Conservation (phyloP, 2,113 vertebrate species). For the Pao palembangensis region DNA sequence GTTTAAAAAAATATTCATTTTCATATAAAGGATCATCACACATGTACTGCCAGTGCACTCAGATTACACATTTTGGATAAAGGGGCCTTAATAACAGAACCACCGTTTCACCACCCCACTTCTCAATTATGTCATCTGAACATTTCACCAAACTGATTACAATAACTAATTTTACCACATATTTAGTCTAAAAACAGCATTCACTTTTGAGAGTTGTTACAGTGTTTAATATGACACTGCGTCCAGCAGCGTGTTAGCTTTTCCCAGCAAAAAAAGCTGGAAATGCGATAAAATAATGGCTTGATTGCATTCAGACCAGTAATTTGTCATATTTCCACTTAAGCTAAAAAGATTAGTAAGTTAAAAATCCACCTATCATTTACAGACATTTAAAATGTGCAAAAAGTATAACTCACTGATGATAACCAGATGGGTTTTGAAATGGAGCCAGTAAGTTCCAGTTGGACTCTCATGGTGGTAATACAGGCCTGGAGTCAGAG, state of each 20-base stretch:
- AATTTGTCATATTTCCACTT: not conserved
- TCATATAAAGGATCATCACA: conserved; percentile 31
- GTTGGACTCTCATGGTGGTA: too few species aligned
- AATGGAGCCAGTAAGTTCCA: too few species aligned
- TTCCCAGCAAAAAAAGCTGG: not conserved
- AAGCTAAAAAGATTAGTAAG: not conserved
- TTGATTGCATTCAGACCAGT: too few species aligned
- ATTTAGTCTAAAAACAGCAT: conserved; percentile 3
- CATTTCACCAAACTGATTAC: conserved; percentile 28
- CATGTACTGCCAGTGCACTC: conserved; percentile 38
- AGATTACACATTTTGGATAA: conserved; percentile 31
- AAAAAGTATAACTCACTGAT: not conserved
- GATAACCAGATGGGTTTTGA: not conserved
- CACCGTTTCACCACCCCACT: not conserved
- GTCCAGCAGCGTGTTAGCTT: not conserved
- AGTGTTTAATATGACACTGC: not conserved
- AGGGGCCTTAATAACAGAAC: conserved; percentile 20
- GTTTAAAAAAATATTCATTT: conserved; percentile 3
- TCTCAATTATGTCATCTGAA: not conserved
- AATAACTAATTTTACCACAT: conserved; percentile 22
- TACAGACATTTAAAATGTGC: not conserved
- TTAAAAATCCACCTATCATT: not conserved
- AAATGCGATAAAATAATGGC: not conserved
- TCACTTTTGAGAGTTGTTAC: not conserved
- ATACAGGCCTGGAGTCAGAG: too few species aligned